Evolutionary conservation across 2,888 invertebrate genomes (phyloP), one percentile per base, ranked within the genome.

Genomic region (Argyra leucocephala): DNA sequence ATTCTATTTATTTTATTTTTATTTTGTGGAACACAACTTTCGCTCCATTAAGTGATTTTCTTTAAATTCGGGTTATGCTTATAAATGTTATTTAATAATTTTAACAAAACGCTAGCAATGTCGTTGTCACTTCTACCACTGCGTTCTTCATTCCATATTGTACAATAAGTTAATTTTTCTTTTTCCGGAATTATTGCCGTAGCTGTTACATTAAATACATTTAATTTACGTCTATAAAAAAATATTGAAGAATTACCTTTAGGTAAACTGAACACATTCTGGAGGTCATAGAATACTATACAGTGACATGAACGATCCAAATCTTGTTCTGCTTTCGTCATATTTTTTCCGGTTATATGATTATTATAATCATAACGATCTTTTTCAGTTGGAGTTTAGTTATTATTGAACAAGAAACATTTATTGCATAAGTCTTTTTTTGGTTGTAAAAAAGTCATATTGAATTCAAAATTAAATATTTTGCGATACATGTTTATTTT

Each of bases 101-200:
- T 63, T 31, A 58, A 23, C 57, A 63, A 26, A 18, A 26, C 23
- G n/a, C 24, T 57, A 22, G 57, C 24, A 3, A 63, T 57, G 26
- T 57, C 63, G 31, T 58, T 63, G 9, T 22, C 59, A 10, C 31
- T 1, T 12, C 59, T 57, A 6, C 58, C 26, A 21, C 57, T 61
- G 22, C 21, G 61, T 2, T 22, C 24, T 63, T 63, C 63, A n/a
- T 26, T 64, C 64, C 62, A 62, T 24, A 64, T 57, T 18, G 62
- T 57, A 57, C 62, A 65, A 36, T 65, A 65, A 12, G 57, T 57
- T 22, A 65, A 22, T 57, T 64, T 64, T n/a, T 57, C 9, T 24
- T 24, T 63, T 21, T 26, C 59, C 24, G 63, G 59, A 59, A 59
- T 4, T 31, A 65, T 63, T 31, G 15, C 26, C 3, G 36, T 63